Conservation (phyloP, 2,797 vertebrate genomes). For the Arvicola amphibius region DNA sequence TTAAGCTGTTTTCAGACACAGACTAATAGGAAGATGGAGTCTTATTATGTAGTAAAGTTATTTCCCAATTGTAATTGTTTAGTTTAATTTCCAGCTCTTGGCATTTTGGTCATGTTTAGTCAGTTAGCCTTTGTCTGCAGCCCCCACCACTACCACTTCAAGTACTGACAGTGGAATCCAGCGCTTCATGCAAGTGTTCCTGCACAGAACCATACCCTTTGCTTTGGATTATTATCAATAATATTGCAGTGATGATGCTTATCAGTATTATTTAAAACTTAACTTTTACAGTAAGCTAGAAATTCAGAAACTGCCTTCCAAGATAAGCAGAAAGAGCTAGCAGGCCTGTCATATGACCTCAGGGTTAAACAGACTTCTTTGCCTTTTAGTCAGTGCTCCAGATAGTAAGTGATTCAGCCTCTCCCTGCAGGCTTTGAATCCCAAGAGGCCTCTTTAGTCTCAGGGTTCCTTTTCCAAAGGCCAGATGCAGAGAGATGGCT, state of each 20-base stretch:
- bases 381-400: not conserved
- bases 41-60: not conserved
- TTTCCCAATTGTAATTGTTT: not conserved
- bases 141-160: not conserved
- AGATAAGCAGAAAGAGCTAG: not conserved
- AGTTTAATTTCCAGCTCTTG: not conserved
- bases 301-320: not conserved
- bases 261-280: not conserved
- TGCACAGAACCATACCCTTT: not conserved
- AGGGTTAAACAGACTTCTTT: not conserved
- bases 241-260: not conserved
- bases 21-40: not conserved
- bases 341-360: not conserved
- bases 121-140: not conserved
- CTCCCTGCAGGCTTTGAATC: not conserved
- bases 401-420: not conserved
- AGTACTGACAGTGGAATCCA: not conserved
- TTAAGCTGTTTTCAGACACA: not conserved
- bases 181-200: not conserved
- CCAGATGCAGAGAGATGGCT: not conserved
- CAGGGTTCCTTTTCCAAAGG: not conserved
- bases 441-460: not conserved
- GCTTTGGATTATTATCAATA: not conserved
- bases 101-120: not conserved
- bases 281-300: not conserved